phyloP scores from a whole-genome alignment of 2,797 vertebrate species.

The Eremophila alpestris region DNA sequence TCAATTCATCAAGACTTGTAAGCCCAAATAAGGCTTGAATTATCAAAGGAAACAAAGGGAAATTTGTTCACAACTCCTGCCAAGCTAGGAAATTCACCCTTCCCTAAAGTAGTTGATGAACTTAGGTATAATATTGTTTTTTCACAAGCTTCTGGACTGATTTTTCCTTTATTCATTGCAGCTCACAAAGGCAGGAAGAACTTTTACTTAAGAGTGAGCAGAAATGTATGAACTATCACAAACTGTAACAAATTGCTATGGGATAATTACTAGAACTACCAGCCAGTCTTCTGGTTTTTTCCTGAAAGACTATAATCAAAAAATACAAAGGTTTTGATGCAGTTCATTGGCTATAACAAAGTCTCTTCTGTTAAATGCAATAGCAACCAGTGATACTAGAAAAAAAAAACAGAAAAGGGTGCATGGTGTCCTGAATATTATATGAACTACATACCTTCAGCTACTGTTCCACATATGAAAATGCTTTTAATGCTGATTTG shows the following conservation, averaged over 20 bases:
- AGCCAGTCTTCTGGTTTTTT: constrained; percentile 12
- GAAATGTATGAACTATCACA: background rate
- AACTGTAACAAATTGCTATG: background rate
- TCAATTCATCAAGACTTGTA: background rate
- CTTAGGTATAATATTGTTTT: background rate
- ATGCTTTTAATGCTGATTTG: background rate
- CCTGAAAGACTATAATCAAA: background rate
- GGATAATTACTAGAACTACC: background rate
- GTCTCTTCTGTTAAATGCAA: constrained; percentile 38
- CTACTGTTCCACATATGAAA: background rate
- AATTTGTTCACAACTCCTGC: background rate
- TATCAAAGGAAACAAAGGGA: background rate
- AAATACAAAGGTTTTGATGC: background rate
- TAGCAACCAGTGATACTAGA: constrained; percentile 1
- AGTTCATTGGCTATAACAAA: constrained; percentile 20
- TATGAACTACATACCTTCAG: background rate
- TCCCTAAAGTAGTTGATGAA: background rate
- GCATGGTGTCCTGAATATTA: background rate
- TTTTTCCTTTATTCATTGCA: background rate
- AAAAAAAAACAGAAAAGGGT: background rate
- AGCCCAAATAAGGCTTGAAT: background rate
- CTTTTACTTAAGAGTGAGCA: background rate
- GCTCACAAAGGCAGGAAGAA: background rate
- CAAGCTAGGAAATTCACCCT: background rate
- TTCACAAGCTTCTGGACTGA: background rate